phyloP scores from a whole-genome alignment of 2,113 vertebrate species.

The Gopherus flavomarginatus region DNA sequence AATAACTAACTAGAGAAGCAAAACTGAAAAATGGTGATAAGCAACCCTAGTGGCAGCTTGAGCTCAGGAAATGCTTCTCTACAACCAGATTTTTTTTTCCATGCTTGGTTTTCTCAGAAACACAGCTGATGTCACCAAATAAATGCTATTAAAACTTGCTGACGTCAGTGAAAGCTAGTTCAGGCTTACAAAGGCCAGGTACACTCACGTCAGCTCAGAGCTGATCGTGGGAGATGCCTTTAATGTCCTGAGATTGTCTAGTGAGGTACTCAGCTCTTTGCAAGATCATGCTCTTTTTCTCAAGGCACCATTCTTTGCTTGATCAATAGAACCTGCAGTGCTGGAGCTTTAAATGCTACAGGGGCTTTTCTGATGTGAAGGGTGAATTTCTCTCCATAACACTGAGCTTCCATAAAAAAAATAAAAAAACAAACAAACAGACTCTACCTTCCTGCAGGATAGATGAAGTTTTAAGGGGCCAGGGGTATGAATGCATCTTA shows the following conservation, averaged over 20 bases:
- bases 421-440: too few species aligned
- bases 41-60: constrained; percentile 17
- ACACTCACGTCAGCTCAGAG: not conserved
- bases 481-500: rapidly evolving
- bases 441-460: not conserved
- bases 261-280: rapidly evolving
- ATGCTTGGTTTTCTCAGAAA: constrained; percentile 73
- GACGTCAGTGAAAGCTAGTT: constrained; percentile 4
- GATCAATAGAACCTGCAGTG: not conserved
- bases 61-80: constrained; percentile 60
- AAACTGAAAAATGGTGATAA: constrained; percentile 43
- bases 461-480: rapidly evolving
- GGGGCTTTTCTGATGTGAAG: constrained; percentile 22
- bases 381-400: not conserved
- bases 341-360: not conserved
- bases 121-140: constrained; percentile 62
- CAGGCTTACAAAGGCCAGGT: not conserved
- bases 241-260: not conserved
- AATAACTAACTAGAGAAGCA: constrained; percentile 16
- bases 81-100: constrained; percentile 60
- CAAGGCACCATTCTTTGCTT: rapidly evolving
- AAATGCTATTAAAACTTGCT: constrained; percentile 13
- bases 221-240: rapidly evolving
- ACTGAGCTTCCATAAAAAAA: rapidly evolving
- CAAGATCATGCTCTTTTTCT: not conserved